phyloP scores from a whole-genome alignment of 1,140 invertebrate species.

The Macrotrachela quadricornifera region DNA sequence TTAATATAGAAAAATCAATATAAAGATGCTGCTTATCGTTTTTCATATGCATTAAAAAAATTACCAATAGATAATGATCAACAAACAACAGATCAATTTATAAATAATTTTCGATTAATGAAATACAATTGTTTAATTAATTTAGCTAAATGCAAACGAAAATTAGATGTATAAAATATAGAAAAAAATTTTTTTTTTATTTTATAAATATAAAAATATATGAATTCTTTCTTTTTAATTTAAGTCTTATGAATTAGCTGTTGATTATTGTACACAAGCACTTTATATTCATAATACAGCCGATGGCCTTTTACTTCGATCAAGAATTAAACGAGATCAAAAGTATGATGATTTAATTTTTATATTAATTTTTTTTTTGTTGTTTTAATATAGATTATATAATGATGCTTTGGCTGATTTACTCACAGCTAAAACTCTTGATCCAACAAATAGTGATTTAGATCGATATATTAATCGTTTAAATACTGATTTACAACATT shows the following conservation, averaged over 20 bases:
- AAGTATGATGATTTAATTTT: no score
- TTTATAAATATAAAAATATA: not conserved
- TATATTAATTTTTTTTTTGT: no score
- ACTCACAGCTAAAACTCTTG: no score
- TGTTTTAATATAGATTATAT: no score
- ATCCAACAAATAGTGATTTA: no score
- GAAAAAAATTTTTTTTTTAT: slow-evolving; percentile 22
- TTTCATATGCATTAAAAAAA: slow-evolving; percentile 77
- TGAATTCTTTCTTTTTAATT: not conserved
- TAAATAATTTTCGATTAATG: slow-evolving; percentile 52
- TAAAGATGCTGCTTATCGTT: slow-evolving; percentile 76
- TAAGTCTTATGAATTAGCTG: slow-evolving; percentile 37
- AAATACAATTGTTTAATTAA: slow-evolving; percentile 68
- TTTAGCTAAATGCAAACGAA: slow-evolving; percentile 68
- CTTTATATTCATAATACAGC: no score
- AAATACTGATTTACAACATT: no score
- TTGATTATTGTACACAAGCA: slow-evolving; percentile 63
- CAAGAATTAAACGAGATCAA: no score
- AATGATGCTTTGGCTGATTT: no score
- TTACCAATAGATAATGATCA: slow-evolving; percentile 38
- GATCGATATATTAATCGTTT: no score
- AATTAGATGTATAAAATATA: slow-evolving; percentile 76
- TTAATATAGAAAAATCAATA: slow-evolving; percentile 46
- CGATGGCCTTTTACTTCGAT: no score
- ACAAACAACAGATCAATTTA: slow-evolving; percentile 25